A percentile compares a stretch with the other conserved stretches of the same genome.
These are phyloP conservation scores for Dendrocincla tyrannina DNA, from an alignment of 2,797 vertebrate genomes.

Conservation along the genomic window DNA sequence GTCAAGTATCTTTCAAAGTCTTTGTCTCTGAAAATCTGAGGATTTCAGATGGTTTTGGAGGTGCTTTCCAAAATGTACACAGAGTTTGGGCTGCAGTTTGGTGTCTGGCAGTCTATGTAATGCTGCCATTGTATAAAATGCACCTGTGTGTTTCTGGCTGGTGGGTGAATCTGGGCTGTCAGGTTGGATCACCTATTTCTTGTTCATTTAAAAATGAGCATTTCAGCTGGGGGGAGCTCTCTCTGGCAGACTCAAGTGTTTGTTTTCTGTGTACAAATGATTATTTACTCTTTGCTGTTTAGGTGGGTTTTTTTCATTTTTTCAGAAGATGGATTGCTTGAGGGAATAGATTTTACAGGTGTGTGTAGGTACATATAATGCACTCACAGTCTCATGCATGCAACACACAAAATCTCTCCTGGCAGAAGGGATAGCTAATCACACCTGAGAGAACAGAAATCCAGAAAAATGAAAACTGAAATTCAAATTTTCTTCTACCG, in stretches of 20 bases:
- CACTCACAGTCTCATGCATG: rapidly evolving
- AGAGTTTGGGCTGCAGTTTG: not conserved
- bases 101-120: not conserved
- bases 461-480: not conserved
- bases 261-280: not conserved
- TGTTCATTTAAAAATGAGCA: not conserved
- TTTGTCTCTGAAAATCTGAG: not conserved
- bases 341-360: not conserved
- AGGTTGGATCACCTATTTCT: not conserved
- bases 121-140: not conserved
- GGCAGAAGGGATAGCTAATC: not conserved
- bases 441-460: not conserved
- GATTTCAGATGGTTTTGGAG: not conserved
- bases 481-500: not conserved
- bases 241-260: not conserved
- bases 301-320: not conserved
- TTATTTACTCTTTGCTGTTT: not conserved
- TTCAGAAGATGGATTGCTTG: not conserved
- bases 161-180: not conserved
- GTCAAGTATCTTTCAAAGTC: not conserved
- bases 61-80: not conserved
- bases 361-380: not conserved
- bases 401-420: not conserved
- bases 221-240: not conserved
- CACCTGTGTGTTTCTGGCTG: not conserved